Conservation (phyloP, 2,113 vertebrate genomes). For the Perccottus glenii region DNA sequence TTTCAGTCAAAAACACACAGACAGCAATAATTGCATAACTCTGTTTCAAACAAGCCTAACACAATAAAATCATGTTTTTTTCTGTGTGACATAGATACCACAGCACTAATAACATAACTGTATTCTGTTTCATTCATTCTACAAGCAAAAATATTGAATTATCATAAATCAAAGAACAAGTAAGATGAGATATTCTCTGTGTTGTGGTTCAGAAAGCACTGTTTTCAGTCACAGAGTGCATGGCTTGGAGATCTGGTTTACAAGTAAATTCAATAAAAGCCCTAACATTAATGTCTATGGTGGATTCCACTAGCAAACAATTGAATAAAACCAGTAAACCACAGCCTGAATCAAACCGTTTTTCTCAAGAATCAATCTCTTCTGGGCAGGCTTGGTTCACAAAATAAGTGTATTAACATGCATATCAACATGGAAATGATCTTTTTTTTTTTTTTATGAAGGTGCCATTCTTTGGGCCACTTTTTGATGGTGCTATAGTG, state of each 20-base stretch:
- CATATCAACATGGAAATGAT: not conserved
- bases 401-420: not conserved
- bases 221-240: constrained; percentile 53
- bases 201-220: constrained; percentile 65
- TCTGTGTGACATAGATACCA: constrained; percentile 74
- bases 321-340: constrained; percentile 55
- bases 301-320: constrained; percentile 71
- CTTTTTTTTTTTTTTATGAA: constrained; percentile 48
- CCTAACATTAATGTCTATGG: constrained; percentile 56
- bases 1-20: constrained; percentile 65
- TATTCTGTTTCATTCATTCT: constrained; percentile 72
- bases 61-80: constrained; percentile 70
- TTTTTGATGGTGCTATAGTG: constrained; percentile 98
- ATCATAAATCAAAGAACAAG: constrained; percentile 66
- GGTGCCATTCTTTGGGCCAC: constrained; percentile 97
- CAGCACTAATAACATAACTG: constrained; percentile 70
- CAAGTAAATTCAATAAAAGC: constrained; percentile 60
- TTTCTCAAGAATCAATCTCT: constrained; percentile 29
- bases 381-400: constrained; percentile 14
- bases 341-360: constrained; percentile 42
- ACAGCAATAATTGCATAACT: constrained; percentile 72
- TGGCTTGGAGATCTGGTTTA: constrained; percentile 60
- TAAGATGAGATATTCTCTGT: constrained; percentile 66
- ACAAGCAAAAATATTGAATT: constrained; percentile 70
- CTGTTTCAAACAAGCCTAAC: constrained; percentile 71